A percentile compares a stretch with the other conserved stretches of the same genome.
These are phyloP conservation scores for Propithecus coquereli DNA, from an alignment of 2,113 vertebrate genomes.

Conservation along the genomic window DNA sequence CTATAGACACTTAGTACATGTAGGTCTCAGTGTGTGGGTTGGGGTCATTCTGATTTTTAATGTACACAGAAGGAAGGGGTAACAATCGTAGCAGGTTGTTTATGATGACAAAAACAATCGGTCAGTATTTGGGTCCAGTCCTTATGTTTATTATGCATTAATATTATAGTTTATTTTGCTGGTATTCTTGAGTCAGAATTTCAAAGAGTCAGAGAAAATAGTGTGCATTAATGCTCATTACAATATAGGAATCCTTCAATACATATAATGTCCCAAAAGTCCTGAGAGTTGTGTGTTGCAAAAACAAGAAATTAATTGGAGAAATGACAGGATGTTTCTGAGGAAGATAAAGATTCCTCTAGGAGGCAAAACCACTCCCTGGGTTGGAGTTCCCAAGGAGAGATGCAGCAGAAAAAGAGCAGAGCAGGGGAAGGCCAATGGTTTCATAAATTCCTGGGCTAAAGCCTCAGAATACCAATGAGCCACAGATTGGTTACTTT, in stretches of 20 bases:
- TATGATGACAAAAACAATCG: not conserved
- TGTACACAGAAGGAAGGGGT: fast-evolving
- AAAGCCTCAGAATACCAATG: not conserved
- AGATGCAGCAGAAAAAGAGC: not conserved
- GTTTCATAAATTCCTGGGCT: not conserved
- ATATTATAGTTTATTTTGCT: not conserved
- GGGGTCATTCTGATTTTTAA: not conserved
- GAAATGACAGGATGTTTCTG: not conserved
- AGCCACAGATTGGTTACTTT: not conserved
- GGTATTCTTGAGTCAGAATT: not conserved
- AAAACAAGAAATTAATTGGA: not conserved
- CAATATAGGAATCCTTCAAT: not conserved
- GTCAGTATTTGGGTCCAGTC: not conserved
- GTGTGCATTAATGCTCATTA: not conserved
- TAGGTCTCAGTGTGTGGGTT: not conserved
- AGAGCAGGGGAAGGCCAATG: not conserved
- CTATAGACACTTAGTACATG: not conserved
- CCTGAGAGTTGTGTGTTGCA: not conserved
- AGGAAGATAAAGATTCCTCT: not conserved
- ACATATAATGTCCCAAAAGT: not conserved
- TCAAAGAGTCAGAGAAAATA: not conserved
- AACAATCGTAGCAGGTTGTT: not conserved
- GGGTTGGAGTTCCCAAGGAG: not conserved
- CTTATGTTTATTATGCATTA: not conserved
- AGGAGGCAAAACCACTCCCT: not conserved